A percentile compares a stretch with the other conserved stretches of the same genome.
phyloP scores from a whole-genome alignment of 2,888 invertebrate species.

The Pollenia labialis region DNA sequence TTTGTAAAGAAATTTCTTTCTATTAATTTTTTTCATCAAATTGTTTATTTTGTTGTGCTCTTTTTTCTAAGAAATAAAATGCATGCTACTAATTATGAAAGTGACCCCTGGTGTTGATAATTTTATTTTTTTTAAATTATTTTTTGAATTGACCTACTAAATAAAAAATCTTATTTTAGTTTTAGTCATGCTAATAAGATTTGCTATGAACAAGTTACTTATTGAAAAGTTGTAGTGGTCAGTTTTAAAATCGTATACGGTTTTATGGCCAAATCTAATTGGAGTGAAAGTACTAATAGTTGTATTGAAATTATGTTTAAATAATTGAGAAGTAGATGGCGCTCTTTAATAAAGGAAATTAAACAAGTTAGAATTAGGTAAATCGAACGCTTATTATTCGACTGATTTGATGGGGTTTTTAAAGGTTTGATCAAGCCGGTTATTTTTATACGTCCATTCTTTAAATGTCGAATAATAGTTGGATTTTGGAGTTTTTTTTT shows the following conservation, averaged over 20 bases:
- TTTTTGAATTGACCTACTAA: not conserved
- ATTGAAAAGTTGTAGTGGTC: slow-evolving; percentile 1
- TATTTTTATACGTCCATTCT: too few species aligned
- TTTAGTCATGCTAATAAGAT: slow-evolving; percentile 17
- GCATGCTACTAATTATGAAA: slow-evolving; percentile 19
- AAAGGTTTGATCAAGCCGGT: too few species aligned
- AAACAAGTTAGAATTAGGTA: too few species aligned
- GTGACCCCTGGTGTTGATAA: slow-evolving; percentile 43
- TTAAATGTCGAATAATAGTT: too few species aligned
- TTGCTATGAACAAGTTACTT: not conserved
- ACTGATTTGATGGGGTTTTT: too few species aligned
- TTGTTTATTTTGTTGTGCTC: slow-evolving; percentile 17
- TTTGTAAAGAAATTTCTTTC: slow-evolving; percentile 26
- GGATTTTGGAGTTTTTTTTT: too few species aligned
- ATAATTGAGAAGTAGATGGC: not conserved
- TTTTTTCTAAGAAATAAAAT: slow-evolving; percentile 14
- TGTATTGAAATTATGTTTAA: not conserved
- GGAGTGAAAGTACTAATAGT: not conserved
- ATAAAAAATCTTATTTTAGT: slow-evolving; percentile 14
- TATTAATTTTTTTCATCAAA: slow-evolving; percentile 12
- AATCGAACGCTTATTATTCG: too few species aligned
- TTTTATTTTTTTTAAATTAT: not conserved
- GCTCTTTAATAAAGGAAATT: too few species aligned
- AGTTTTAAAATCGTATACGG: slow-evolving; percentile 31
- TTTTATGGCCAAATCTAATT: not conserved